Evolutionary conservation across 2,888 invertebrate genomes (phyloP).

Genomic region (Bursaphelenchus okinawaensis): DNA sequence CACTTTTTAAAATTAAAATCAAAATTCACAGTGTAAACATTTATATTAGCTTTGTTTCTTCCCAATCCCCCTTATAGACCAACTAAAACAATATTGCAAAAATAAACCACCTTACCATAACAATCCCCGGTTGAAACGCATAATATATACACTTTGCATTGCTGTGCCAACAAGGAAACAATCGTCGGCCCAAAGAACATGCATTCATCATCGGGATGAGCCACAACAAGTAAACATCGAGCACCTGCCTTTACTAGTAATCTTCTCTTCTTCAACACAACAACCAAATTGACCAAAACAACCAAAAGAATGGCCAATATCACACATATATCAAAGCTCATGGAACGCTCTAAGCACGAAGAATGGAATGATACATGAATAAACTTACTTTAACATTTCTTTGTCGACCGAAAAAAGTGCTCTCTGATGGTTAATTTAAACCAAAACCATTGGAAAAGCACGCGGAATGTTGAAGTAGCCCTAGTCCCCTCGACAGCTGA

Average conservation of each 20-base stretch:
- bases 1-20: too few species aligned
- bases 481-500: background rate
- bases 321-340: constrained; percentile 2
- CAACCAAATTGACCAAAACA: background rate
- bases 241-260: constrained; percentile 13
- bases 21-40: too few species aligned
- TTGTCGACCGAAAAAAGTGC: background rate
- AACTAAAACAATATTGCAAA: too few species aligned
- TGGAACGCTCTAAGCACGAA: background rate
- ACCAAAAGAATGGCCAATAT: background rate
- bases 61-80: too few species aligned
- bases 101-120: background rate
- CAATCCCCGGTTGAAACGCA: constrained; percentile 38
- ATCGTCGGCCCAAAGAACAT: constrained; percentile 89
- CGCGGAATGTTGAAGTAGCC: background rate
- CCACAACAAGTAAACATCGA: constrained; percentile 70
- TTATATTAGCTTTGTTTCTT: too few species aligned
- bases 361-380: background rate
- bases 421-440: background rate
- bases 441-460: background rate
- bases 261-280: background rate
- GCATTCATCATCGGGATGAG: constrained; percentile 97
- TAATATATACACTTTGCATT: constrained; percentile 31
- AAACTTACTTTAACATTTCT: constrained; percentile 1
- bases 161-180: constrained; percentile 13